Evolutionary conservation across 2,888 invertebrate genomes (phyloP), one percentile per base, ranked within the genome.

Genomic region (Erebia palarica): DNA sequence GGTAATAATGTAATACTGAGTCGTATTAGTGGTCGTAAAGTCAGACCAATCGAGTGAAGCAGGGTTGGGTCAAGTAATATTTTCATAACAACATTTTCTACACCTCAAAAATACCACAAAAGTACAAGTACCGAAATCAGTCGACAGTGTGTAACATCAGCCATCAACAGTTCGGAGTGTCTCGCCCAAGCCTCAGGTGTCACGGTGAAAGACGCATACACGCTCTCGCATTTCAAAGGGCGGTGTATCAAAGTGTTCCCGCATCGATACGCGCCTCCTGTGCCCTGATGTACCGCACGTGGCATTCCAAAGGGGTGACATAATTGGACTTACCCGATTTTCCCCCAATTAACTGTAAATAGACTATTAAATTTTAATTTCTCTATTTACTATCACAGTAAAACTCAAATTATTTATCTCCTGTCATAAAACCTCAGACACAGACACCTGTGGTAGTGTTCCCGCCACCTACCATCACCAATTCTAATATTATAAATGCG

Each of bases 151-250:
- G 68, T 75, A 67, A 72, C 78, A 78, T 82, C 82, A 82, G 78
- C 80, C 69, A 64, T 73, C 73, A 74, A 69, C 66, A 58, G 57
- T 53, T 73, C 70, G 66, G 75, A 76, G 68, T 73, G 75, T 78
- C 78, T 82, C 82, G 82, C 79, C 75, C 75, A 72, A 75, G 77
- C 77, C 77, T 79, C 79, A 81, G 80, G 80, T 80, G 80, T 80
- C 77, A 79, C 71, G 72, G 76, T 82, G 83, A 84, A 82, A 80
- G 78, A 79, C 76, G 70, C 60, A 73, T 77, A 80, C 80, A 74
- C 73, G 76, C 69, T 70, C 76, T 81, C 80, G 65, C 69, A 69
- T 80, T 80, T 78, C 79, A 78, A 79, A 80, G 78, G 76, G 79
- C 79, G 79, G 79, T 72, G 69, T 78, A 82, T 82, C 81, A 82